Evolutionary conservation across 2,797 vertebrate species (phyloP).

Genomic region (Rhabdophis nuchalis): DNA sequence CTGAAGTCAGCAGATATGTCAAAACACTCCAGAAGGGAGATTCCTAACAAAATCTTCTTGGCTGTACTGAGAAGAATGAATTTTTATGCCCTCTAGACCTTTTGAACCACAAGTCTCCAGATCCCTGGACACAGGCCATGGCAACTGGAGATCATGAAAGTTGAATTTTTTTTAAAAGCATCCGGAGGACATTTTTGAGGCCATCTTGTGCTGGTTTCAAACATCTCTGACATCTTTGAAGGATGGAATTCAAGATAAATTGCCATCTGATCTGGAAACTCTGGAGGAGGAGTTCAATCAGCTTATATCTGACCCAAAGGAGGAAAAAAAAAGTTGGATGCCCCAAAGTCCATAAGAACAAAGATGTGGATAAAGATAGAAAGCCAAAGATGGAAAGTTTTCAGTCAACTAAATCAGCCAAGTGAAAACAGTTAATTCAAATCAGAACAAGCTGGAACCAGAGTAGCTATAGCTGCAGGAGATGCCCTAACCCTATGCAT

Average conservation of each 20-base stretch:
- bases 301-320: background rate
- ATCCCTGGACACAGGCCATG: background rate
- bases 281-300: background rate
- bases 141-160: background rate
- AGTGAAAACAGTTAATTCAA: background rate
- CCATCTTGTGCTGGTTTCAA: background rate
- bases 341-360: background rate
- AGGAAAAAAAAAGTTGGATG: background rate
- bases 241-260: background rate
- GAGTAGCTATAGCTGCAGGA: background rate
- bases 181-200: background rate
- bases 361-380: background rate
- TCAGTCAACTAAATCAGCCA: background rate
- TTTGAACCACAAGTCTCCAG: background rate
- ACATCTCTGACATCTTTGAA: background rate
- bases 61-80: background rate
- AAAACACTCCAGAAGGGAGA: background rate
- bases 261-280: background rate
- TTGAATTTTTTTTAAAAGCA: background rate
- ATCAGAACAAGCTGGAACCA: background rate
- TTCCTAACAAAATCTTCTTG: background rate
- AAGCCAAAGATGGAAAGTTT: background rate
- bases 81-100: background rate
- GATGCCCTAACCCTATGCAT: background rate
- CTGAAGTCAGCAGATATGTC: background rate